Conservation (phyloP, 2,888 invertebrate species). For the Phaonia tiefii region DNA sequence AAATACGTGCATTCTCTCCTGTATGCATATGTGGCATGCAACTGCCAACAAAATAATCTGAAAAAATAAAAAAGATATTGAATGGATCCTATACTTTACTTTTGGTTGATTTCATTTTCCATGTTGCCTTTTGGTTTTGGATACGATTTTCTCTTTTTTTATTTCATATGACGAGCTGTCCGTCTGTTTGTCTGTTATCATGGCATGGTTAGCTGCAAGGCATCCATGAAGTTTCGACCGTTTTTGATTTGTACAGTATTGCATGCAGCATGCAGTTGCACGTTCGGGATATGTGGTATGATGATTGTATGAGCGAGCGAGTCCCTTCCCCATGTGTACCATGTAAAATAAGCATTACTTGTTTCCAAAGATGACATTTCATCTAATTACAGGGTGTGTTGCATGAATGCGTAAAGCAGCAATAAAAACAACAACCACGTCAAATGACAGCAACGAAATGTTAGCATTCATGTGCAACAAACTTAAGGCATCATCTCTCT, state of each 20-base stretch:
- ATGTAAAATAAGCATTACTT: conserved; percentile 63
- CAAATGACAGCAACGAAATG: conserved; percentile 51
- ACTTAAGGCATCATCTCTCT: conserved; percentile 31
- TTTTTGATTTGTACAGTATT: conserved; percentile 49
- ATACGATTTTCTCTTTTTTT: background rate
- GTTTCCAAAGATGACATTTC: conserved; percentile 70
- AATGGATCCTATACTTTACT: conserved; percentile 61
- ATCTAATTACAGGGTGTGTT: conserved; percentile 71
- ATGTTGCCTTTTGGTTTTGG: conserved; percentile 47
- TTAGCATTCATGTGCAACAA: conserved; percentile 56
- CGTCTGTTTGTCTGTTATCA: conserved; percentile 55
- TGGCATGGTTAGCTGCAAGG: conserved; percentile 66
- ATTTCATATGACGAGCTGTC: conserved; percentile 52
- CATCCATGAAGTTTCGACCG: conserved; percentile 63
- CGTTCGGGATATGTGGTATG: conserved; percentile 8
- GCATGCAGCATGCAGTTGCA: conserved; percentile 38
- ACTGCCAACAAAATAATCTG: background rate
- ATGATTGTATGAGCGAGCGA: conserved; percentile 1
- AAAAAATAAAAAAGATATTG: conserved; percentile 53
- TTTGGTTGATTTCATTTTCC: conserved; percentile 66
- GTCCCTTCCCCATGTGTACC: conserved; percentile 37
- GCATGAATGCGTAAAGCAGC: conserved; percentile 69
- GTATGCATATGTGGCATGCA: conserved; percentile 1
- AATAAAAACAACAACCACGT: conserved; percentile 37
- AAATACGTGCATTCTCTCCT: conserved; percentile 27